phyloP scores from a whole-genome alignment of 35 echinoderm and acorn worm genomes.

The Heliocidaris erythrogramma region DNA sequence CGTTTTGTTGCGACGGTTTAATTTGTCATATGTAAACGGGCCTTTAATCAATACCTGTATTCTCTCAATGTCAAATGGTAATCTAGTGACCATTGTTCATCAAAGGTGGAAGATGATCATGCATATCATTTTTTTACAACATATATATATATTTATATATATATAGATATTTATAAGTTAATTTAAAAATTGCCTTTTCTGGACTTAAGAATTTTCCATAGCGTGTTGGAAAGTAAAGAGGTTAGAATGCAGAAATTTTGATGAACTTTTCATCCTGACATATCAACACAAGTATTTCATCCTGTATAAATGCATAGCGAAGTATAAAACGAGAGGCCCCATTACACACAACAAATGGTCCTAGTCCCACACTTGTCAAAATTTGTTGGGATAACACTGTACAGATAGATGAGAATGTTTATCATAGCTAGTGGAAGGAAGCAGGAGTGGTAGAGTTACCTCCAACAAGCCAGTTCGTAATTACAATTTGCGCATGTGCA shows the following conservation, averaged over 20 bases:
- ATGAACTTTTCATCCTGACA: neutral
- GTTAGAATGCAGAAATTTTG: neutral
- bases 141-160: slow-evolving; percentile 22
- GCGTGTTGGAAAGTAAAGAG: neutral
- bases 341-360: neutral
- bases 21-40: too few species aligned
- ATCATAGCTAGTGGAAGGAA: neutral
- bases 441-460: neutral
- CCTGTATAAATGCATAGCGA: slow-evolving; percentile 10
- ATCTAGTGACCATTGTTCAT: neutral
- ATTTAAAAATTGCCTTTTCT: neutral
- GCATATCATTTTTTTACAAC: neutral
- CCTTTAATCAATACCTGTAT: neutral
- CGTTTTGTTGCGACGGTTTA: too few species aligned
- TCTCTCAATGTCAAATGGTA: neutral
- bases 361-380: neutral
- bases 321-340: neutral
- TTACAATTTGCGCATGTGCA: too few species aligned
- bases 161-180: slow-evolving; percentile 20
- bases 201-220: neutral
- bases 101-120: neutral
- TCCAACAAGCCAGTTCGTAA: neutral
- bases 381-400: neutral
- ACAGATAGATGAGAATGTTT: neutral
- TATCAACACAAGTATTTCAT: neutral